Base-by-base conservation (phyloP, 2,888 invertebrate species). In the Antheraea yamamai region DNA sequence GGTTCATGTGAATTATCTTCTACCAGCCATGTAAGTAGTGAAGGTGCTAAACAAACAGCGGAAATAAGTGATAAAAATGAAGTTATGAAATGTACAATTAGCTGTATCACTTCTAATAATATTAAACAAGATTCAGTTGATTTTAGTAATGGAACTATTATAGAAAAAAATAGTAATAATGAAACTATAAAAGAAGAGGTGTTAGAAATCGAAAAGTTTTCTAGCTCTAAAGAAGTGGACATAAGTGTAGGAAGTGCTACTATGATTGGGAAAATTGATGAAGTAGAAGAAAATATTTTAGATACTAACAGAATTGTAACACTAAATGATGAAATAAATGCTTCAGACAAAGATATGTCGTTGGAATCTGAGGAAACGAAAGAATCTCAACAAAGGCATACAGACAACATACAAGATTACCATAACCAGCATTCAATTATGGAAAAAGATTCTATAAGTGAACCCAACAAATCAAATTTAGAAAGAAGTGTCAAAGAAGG, bases 161-260 rank as follows among this genome's bases (percentile, higher is more conserved):
- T 73, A 73, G 76, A 80, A 35, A n/a, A 76, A 58, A 77, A 77
- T 73, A 72, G 80, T 72, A 77, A 78, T 71, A 80, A 79, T 75
- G 79, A 81, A 73, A 77, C 73, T 74, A 66, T 77, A 74, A 77
- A 74, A 47, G 75, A 75, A 66, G 75, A 77, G 74, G 70, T 35
- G 61, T 71, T 76, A 75, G 73, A 72, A 74, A 39, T 75, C 7
- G 39, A 61, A 73, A 76, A 78, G 74, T n/a, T 8, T 30, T 26
- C 39, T 30, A 55, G 16, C 26, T 61, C 55, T 68, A 58, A 55
- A 72, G 72, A 55, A 18, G 18, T 8, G 14, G 55, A 72, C 47
- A 68, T 72, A 73, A 71, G 75, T 74, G 39, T n/a, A 70, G 73
- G 61, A 52, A 76, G 72, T 35, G 47, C 20, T 74, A 74, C 73